Base-by-base conservation (phyloP, 2,797 vertebrate genomes). In the Sternotherus odoratus region DNA sequence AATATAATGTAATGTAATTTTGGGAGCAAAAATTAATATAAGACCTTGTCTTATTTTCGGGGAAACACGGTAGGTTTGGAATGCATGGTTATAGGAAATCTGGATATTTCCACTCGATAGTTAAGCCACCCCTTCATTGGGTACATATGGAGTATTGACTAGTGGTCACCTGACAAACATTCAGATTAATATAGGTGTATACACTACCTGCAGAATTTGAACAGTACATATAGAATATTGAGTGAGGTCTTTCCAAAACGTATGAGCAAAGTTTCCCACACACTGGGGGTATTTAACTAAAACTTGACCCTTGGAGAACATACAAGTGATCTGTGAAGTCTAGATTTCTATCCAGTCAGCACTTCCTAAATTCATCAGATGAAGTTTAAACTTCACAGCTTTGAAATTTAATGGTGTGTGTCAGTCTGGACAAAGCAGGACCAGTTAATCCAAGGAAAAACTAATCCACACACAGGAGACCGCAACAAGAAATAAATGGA, bases 401-500 rank as follows among this genome's bases (percentile, higher is more conserved):
- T 5, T 0, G 3, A 56, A 48, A 90, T 51, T n/a, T 39, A 39
- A 4, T 30, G 21, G 60, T 28, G 50, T 8, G 72, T 26, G 33
- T 16, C 78, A 80, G 84, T 12, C 26, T 66, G 1, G 5, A n/a
- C 66, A 51, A n/a, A 80, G 80, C 23, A 0, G n/a, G n/a, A 54
- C 72, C 72, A 3, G 39, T 19, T 3, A 21, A 24, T 0, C 72
- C 0, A 36, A 0, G 23, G 48, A 66, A 79, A 49, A 49, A 74
- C 69, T 51, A 33, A 88, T 11, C 43, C 19, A 3, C 39, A 12
- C 5, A 2, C 24, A 36, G 51, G 33, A 33, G 7, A 36, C 51
- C 28, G 8, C 36, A 15, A 30, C 1, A 49, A 0, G 1, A 66
- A 49, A 51, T 10, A n/a, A 46, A 74, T 1, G 13, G 26, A 26